phyloP scores from a whole-genome alignment of 1,140 invertebrate genomes.

The Cardiocondyla obscurior region DNA sequence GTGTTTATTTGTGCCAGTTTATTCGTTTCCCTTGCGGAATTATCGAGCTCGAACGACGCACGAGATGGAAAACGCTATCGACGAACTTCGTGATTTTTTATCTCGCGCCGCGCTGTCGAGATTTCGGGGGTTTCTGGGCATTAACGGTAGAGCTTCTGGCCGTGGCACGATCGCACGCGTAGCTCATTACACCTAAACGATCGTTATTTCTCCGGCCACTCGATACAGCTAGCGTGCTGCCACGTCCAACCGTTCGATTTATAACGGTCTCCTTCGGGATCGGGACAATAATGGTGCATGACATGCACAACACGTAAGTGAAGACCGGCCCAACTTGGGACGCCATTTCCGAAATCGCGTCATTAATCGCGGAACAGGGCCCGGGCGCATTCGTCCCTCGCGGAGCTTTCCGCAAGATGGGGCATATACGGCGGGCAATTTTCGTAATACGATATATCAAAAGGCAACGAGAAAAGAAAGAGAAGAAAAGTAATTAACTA shows the following conservation, averaged over 20 bases:
- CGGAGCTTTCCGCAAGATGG: background rate
- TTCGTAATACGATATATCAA: background rate
- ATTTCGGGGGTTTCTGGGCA: slow-evolving; percentile 10
- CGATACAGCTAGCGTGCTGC: slow-evolving; percentile 24
- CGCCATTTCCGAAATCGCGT: background rate
- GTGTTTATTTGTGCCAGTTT: background rate
- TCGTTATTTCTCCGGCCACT: slow-evolving; percentile 33
- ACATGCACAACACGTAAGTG: slow-evolving; percentile 42
- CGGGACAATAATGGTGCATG: slow-evolving; percentile 31
- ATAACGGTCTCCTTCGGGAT: slow-evolving; percentile 30
- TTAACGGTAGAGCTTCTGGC: slow-evolving; percentile 9
- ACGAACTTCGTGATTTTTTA: slow-evolving; percentile 18
- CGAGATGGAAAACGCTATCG: background rate
- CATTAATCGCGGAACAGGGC: background rate
- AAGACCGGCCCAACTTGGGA: background rate
- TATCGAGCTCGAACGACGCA: slow-evolving; percentile 6
- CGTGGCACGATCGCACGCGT: slow-evolving; percentile 1
- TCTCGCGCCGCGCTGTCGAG: slow-evolving; percentile 22
- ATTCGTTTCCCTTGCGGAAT: background rate
- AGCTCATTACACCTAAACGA: slow-evolving; percentile 47
- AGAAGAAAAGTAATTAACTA: background rate
- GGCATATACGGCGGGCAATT: background rate
- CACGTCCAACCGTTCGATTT: slow-evolving; percentile 39
- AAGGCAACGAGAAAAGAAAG: background rate
- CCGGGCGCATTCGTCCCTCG: background rate